Evolutionary conservation across 1,140 invertebrate genomes (phyloP).

Genomic region (Xylocopa sonorina): DNA sequence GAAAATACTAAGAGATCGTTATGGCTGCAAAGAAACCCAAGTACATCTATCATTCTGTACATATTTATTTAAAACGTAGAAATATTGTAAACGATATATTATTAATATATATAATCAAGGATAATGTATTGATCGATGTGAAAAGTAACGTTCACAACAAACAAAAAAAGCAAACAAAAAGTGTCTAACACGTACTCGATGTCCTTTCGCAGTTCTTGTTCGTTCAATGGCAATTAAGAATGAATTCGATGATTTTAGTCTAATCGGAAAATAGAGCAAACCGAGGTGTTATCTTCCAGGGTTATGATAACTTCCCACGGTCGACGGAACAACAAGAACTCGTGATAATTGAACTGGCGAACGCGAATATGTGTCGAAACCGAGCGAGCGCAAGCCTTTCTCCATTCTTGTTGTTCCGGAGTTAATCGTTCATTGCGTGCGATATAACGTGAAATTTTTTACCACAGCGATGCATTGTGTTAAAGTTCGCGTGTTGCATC

Average conservation of each 20-base stretch:
- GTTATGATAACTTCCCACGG: slow-evolving; percentile 18
- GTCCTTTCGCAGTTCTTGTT: background rate
- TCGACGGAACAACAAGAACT: slow-evolving; percentile 8
- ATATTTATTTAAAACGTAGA: background rate
- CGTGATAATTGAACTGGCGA: background rate
- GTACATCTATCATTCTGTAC: background rate
- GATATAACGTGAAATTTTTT: slow-evolving; percentile 22
- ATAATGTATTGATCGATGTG: background rate
- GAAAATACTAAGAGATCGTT: too few relatives aligned
- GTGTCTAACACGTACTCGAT: background rate
- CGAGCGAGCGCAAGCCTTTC: slow-evolving; percentile 21
- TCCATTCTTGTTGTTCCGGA: slow-evolving; percentile 5
- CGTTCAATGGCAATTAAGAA: background rate
- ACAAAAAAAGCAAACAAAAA: too few relatives aligned
- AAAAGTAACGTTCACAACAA: too few relatives aligned
- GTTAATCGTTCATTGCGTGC: slow-evolving; percentile 10
- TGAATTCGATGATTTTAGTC: background rate
- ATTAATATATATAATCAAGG: background rate
- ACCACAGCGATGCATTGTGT: background rate
- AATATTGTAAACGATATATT: background rate
- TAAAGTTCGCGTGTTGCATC: background rate
- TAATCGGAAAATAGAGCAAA: background rate
- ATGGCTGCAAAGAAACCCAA: background rate
- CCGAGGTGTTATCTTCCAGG: background rate
- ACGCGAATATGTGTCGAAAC: slow-evolving; percentile 24